Evolutionary conservation across 1,140 invertebrate genomes (phyloP), one percentile per base, ranked within the genome.

Genomic region (Drosophila insularis): DNA sequence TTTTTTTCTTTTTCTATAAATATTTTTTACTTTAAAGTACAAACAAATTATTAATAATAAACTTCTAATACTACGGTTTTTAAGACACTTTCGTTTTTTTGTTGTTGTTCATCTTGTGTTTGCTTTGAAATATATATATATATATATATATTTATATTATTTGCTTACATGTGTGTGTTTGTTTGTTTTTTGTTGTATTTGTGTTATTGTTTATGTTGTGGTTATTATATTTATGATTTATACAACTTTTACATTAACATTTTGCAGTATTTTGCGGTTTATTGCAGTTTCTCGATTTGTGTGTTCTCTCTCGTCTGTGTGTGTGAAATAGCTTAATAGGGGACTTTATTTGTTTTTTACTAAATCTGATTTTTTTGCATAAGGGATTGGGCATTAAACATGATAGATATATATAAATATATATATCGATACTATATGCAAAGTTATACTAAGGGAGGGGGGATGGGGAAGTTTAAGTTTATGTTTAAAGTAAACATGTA

Each of bases 21-120:
- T 89, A 87, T 87, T 89, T 78, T 87, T 87, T 89, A 89, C 80
- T 87, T 87, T 87, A 87, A 86, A 87, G 82, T 87, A 87, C 84
- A 87, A 87, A 87, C 82, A 87, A 87, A 87, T 82, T 75, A 75
- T 75, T 87, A 89, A 87, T 87, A 87, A 87, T 87, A 89, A 89
- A 89, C 77, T 89, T 89, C 84, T 89, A 89, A 89, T 89, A 89
- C 84, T 89, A 89, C 80, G 85, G 67, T 89, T 89, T 50, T 87
- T 89, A 89, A 89, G 84, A 89, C 84, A 89, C 84, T 89, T 89
- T 89, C 80, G 84, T 89, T 89, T 87, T 87, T 86, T 35, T 35
- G 32, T 43, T 86, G 76, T 87, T 85, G 82, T 75, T 87, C 81
- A 87, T 86, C 84, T 86, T 86, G 84, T 86, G 81, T 86, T 81